These are phyloP conservation scores for Arctocebus calabarensis DNA, from an alignment of 2,797 vertebrate species.

Conservation along the genomic window DNA sequence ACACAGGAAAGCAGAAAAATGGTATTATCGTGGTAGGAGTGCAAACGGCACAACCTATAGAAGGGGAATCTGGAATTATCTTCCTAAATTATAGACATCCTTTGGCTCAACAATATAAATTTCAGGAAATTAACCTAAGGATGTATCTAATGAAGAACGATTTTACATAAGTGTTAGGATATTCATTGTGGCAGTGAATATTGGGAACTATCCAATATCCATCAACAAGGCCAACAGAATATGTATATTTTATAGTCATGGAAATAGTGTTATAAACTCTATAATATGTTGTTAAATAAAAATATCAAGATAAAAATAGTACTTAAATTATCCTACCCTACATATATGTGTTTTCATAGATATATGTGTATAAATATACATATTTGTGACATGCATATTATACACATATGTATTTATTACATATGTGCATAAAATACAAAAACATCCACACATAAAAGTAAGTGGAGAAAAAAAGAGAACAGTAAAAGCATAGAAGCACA, in stretches of 20 bases:
- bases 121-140: constrained; percentile 6
- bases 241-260: background rate
- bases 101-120: background rate
- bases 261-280: background rate
- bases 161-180: background rate
- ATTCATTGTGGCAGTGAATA: background rate
- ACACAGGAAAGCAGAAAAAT: background rate
- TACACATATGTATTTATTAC: background rate
- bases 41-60: background rate
- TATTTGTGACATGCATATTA: background rate
- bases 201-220: background rate
- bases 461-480: background rate
- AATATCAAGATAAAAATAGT: background rate
- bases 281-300: background rate
- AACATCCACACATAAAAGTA: background rate
- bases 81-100: background rate
- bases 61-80: background rate
- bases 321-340: background rate
- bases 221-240: background rate
- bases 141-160: background rate
- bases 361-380: background rate
- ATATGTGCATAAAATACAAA: background rate
- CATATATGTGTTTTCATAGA: background rate
- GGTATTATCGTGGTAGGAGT: background rate
- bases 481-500: background rate